Percentiles rank a stretch among this genome's conserved stretches.
phyloP scores from a whole-genome alignment of 2,113 vertebrate species.

The Brevimyrus niger region DNA sequence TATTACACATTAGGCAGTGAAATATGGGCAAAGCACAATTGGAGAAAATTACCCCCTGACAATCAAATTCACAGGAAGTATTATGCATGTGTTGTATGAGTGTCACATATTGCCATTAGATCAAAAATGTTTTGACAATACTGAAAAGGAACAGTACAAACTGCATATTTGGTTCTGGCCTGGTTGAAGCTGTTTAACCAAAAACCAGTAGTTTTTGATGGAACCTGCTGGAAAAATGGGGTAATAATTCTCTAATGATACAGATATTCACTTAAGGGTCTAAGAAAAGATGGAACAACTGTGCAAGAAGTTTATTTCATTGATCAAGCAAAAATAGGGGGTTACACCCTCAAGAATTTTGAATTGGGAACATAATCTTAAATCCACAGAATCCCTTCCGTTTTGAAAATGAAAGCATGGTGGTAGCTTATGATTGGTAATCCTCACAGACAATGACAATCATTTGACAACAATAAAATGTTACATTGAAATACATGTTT shows the following conservation, averaged over 20 bases:
- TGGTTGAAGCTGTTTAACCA: not conserved
- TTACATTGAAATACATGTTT: not conserved
- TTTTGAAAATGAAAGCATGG: not conserved
- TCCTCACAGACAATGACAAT: not conserved
- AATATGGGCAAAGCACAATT: not conserved
- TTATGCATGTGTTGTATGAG: not conserved
- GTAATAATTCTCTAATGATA: not conserved
- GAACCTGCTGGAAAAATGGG: not conserved
- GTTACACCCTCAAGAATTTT: not conserved
- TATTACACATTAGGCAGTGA: not conserved
- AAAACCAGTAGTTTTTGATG: not conserved
- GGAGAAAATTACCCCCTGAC: conserved; percentile 5
- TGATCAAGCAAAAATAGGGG: not conserved
- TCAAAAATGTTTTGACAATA: not conserved
- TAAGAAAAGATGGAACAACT: not conserved
- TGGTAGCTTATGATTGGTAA: not conserved
- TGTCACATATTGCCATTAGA: not conserved
- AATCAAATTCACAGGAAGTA: conserved; percentile 2
- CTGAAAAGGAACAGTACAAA: not conserved
- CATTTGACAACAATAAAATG: not conserved
- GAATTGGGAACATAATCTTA: not conserved
- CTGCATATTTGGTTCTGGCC: not conserved
- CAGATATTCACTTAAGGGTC: not conserved
- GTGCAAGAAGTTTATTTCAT: not conserved
- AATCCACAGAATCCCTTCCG: not conserved